Evolutionary conservation across 2,888 invertebrate species (phyloP).

Genomic region (Bombylius major): DNA sequence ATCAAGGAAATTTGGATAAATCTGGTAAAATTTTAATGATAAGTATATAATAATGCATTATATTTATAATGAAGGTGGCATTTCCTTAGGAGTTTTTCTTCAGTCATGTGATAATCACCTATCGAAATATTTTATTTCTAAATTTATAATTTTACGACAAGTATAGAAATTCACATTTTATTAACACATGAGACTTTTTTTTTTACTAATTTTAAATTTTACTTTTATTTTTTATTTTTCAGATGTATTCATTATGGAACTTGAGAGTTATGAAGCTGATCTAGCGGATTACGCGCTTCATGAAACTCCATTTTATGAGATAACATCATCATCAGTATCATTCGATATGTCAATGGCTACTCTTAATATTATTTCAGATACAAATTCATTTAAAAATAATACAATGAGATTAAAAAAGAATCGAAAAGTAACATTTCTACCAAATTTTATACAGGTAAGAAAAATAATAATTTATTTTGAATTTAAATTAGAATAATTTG

Average conservation of each 20-base stretch:
- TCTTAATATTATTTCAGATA: conserved; percentile 6
- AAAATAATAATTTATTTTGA: not conserved
- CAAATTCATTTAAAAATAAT: conserved; percentile 1
- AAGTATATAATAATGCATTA: too few species aligned
- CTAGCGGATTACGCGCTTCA: conserved; percentile 18
- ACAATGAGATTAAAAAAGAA: conserved; percentile 35
- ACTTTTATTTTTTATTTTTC: not conserved
- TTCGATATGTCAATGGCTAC: conserved; percentile 13
- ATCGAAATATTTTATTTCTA: too few species aligned
- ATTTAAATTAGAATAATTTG: too few species aligned
- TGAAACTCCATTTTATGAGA: conserved; percentile 17
- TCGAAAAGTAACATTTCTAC: conserved; percentile 35
- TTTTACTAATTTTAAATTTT: not conserved
- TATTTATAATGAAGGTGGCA: too few species aligned
- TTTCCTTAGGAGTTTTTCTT: too few species aligned
- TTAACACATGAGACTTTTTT: too few species aligned
- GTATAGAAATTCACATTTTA: too few species aligned
- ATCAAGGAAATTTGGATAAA: too few species aligned
- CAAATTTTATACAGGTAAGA: conserved; percentile 35
- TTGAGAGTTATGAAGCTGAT: conserved; percentile 16
- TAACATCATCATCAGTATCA: conserved; percentile 4
- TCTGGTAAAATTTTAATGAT: too few species aligned
- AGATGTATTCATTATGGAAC: conserved; percentile 16
- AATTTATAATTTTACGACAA: too few species aligned
- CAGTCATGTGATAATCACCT: too few species aligned